Base-by-base conservation (phyloP, 2,888 invertebrate species). In the Itoplectis maculator region DNA sequence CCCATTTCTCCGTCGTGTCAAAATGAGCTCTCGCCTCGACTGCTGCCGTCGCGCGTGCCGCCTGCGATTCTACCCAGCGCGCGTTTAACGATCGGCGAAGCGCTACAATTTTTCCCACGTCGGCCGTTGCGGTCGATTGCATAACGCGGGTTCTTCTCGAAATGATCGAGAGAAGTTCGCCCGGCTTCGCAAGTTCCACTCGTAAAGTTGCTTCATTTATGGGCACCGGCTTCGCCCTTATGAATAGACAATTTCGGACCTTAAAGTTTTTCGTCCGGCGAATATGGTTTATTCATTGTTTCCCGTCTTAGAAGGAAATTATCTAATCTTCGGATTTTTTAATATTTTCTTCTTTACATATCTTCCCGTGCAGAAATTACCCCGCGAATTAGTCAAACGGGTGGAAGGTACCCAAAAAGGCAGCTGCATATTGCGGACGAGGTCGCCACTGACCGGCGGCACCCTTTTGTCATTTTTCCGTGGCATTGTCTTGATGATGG, bases 91-190 rank as follows among this genome's bases (percentile, higher is more conserved):
- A 2, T 18, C 61, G 3, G n/a, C 9, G 61, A 37, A 37, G 6
- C 9, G 18, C 35, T 40, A 18, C 37, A 61, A 61, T 23, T 61
- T 61, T 61, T 61, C n/a, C n/a, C 29, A 61, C 40, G 35, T 5
- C 18, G 18, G 18, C 37, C 15, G 61, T 18, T n/a, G n/a, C 15
- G 37, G 37, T 61, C 9, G 18, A 37, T 61, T 18, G 61, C 6
- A 15, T 37, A 18, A 61, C 37, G 15, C 37, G 37, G 15, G 8
- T 40, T 18, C n/a, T 61, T 37, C 15, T 37, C 15, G 2, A 37
- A 35, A 3, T 40, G 9, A 37, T 61, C 7, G 15, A 40, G 15
- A 40, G 15, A 61, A 37, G 35, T n/a, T 61, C 15, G 9, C 15
- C 2, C 11, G 11, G 37, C 37, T 35, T 18, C 2, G 18, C 7